Conservation (phyloP, 1,140 invertebrate species). For the Bombus soroeensis region DNA sequence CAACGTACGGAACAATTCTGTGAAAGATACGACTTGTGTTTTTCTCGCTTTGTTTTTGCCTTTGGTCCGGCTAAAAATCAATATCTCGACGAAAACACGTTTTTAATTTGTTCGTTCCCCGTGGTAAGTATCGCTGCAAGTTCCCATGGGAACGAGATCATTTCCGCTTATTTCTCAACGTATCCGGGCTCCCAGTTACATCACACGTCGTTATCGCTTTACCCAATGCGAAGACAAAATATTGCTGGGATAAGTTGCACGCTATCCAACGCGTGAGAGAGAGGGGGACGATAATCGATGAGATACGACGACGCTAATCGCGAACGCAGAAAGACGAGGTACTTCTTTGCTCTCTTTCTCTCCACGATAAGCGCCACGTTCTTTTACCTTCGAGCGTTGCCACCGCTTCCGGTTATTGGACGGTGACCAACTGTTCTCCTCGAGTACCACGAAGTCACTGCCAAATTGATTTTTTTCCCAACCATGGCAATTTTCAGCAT, state of each 20-base stretch:
- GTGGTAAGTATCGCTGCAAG: background rate
- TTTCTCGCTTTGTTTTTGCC: background rate
- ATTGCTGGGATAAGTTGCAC: background rate
- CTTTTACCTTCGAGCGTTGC: background rate
- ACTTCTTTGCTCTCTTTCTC: background rate
- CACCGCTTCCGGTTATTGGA: slow-evolving; percentile 4
- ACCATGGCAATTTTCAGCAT: background rate
- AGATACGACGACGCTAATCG: slow-evolving; percentile 4
- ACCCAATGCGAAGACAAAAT: background rate
- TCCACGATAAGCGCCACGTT: background rate
- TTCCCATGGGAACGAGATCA: background rate
- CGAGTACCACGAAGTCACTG: background rate
- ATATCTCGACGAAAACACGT: background rate
- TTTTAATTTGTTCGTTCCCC: background rate
- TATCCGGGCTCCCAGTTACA: background rate
- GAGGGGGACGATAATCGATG: background rate
- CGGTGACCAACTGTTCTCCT: slow-evolving; percentile 20
- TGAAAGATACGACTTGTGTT: background rate
- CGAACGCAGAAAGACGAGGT: background rate
- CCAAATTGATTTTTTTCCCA: slow-evolving; percentile 13
- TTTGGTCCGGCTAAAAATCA: background rate
- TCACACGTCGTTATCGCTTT: background rate
- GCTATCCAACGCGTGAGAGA: background rate
- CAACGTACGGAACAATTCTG: no score
- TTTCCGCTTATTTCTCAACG: background rate